A percentile compares a stretch with the other conserved stretches of the same genome.
Evolutionary conservation across 2,113 vertebrate genomes (phyloP).

Genomic region (Leiothrix lutea): DNA sequence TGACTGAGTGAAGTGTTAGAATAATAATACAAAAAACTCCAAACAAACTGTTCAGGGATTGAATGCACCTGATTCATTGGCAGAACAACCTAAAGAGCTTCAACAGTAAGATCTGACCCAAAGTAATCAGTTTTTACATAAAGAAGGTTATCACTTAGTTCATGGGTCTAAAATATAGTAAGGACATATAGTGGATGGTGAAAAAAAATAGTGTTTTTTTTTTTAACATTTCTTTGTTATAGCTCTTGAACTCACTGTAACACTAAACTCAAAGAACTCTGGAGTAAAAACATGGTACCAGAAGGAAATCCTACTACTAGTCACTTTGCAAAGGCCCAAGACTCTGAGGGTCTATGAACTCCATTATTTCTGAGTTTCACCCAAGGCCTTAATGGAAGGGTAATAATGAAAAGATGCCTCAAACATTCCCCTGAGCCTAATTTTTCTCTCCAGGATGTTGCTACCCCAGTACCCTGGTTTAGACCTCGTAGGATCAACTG

Average conservation of each 20-base stretch:
- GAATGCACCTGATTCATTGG: neutral
- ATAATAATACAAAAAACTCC: neutral
- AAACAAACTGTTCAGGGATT: neutral
- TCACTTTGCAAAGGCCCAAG: neutral
- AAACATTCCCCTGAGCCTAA: neutral
- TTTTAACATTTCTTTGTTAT: neutral
- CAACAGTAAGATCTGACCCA: neutral
- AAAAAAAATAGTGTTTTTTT: neutral
- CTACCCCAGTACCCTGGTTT: neutral
- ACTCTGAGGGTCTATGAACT: neutral
- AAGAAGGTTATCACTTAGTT: neutral
- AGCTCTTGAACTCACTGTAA: neutral
- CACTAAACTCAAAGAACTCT: neutral
- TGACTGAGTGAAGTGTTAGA: neutral
- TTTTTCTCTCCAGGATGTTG: neutral
- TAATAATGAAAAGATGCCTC: neutral
- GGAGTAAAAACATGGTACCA: neutral
- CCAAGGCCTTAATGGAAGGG: neutral
- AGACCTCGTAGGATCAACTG: neutral
- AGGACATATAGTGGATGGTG: neutral
- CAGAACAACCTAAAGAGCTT: neutral
- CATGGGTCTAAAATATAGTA: neutral
- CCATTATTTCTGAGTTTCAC: neutral
- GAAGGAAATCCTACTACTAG: neutral
- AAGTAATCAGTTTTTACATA: neutral